Conservation (phyloP, 2,888 invertebrate genomes). For the Drosophila pegasa region DNA sequence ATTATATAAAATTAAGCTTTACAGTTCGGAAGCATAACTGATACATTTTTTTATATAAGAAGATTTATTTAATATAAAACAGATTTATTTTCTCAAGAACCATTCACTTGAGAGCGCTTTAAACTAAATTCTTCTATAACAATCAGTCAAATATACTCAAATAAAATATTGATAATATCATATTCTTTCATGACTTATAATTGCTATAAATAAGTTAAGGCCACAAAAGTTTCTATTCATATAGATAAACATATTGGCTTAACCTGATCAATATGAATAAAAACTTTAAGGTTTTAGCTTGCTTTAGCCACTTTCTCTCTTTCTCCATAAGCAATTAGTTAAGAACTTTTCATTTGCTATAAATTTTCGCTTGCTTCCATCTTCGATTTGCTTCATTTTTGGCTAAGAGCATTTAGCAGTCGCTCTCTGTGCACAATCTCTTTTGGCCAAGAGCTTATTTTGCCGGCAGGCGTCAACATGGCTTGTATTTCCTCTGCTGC, state of each 20-base stretch:
- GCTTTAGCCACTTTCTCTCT: neutral
- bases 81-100: too few species aligned
- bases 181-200: neutral
- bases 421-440: constrained; percentile 7
- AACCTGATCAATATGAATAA: neutral
- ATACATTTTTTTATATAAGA: too few species aligned
- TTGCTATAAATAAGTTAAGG: neutral
- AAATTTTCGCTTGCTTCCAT: neutral
- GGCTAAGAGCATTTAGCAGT: constrained; percentile 28
- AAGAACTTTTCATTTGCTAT: neutral
- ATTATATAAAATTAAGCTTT: too few species aligned
- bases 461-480: constrained; percentile 59
- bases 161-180: neutral
- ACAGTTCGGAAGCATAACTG: too few species aligned
- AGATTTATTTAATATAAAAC: too few species aligned
- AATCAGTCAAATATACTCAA: neutral
- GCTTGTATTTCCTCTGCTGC: constrained; percentile 39
- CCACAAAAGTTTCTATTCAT: neutral
- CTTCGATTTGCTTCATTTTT: neutral
- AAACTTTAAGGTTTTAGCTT: neutral
- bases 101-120: too few species aligned
- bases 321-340: neutral
- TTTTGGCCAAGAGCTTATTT: constrained; percentile 14
- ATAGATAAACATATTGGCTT: neutral
- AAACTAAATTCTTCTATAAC: neutral